Evolutionary conservation across 2,888 invertebrate species (phyloP), one percentile per base, ranked within the genome.

Genomic region (Philereme transversata): DNA sequence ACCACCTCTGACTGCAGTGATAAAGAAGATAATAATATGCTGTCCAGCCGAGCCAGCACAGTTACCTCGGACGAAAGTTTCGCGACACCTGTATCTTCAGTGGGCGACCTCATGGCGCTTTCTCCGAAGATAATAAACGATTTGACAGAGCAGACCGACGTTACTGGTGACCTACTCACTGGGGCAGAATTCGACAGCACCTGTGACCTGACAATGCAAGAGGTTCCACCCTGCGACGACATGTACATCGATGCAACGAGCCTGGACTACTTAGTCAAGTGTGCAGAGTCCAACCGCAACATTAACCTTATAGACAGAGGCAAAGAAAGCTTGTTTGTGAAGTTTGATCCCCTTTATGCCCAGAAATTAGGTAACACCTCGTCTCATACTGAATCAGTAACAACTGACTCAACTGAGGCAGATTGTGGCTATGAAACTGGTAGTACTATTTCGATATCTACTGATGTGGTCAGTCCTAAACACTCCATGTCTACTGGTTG

Each of bases 251-350:
- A 94, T 77, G 90, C 94, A n/a, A 87, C 82, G 44, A 90, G 90
- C 61, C 87, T 94, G 64, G 94, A 94, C 73, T 94, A 92, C 70
- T 83, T 94, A 9, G 84, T 93, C 43, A 88, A 88, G 65, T 92
- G 92, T 69, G 83, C 89, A 4, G 84, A 89, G 75, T 84, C 91
- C 5, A 83, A 86, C 72, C 75, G 82, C 22, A 82, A 86, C 59
- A 77, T 80, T 41, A 86, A 73, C 52, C 71, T 77, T 40, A 76
- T 88, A 62, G 90, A 90, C 72, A 79, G 86, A 60, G 81, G 88
- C 62, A 93, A 95, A 62, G 94, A 95, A 77, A 95, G 95, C 57
- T 87, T 96, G 50, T 95, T 95, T 83, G 93, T 95, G 7, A 95
- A 94, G 70, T 94, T 94, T 72, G 94, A 94, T 76, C 94, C 94